Evolutionary conservation across 2,888 invertebrate genomes (phyloP).

Genomic region (Parnassius orleans): DNA sequence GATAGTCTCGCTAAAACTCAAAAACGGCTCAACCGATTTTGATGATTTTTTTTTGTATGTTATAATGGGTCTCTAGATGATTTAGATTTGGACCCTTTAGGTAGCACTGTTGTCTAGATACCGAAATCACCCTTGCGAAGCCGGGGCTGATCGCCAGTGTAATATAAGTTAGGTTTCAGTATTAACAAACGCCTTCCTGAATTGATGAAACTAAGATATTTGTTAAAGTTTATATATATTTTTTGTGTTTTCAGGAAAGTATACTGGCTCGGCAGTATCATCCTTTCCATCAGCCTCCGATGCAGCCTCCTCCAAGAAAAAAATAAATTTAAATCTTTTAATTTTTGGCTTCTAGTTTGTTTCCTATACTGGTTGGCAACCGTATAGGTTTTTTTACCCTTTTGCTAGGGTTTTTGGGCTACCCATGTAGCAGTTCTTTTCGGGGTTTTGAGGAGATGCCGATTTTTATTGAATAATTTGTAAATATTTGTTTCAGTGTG

Average conservation of each 20-base stretch:
- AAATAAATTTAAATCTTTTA: conserved; percentile 46
- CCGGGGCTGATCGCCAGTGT: too few species aligned
- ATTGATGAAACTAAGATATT: not conserved
- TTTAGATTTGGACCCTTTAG: too few species aligned
- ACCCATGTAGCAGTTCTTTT: conserved; percentile 10
- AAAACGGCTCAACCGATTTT: too few species aligned
- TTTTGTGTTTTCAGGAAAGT: conserved; percentile 56
- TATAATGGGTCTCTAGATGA: too few species aligned
- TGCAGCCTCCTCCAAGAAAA: conserved; percentile 60
- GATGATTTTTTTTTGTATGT: too few species aligned
- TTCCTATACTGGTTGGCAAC: conserved; percentile 55
- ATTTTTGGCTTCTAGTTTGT: conserved; percentile 47
- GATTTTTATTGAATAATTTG: conserved; percentile 24
- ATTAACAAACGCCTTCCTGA: too few species aligned
- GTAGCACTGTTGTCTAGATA: too few species aligned
- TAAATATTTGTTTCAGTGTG: conserved; percentile 26
- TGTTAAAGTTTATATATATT: not conserved
- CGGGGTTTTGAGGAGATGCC: conserved; percentile 15
- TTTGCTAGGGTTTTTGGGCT: conserved; percentile 37
- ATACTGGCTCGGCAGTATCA: conserved; percentile 66
- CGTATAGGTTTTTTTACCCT: conserved; percentile 45
- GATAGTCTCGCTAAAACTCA: too few species aligned
- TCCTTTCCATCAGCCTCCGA: conserved; percentile 71
- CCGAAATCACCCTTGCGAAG: too few species aligned
- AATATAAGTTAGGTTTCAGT: too few species aligned